These are phyloP conservation scores for Fabriciana adippe DNA, from an alignment of 2,888 invertebrate genomes.

Conservation along the genomic window DNA sequence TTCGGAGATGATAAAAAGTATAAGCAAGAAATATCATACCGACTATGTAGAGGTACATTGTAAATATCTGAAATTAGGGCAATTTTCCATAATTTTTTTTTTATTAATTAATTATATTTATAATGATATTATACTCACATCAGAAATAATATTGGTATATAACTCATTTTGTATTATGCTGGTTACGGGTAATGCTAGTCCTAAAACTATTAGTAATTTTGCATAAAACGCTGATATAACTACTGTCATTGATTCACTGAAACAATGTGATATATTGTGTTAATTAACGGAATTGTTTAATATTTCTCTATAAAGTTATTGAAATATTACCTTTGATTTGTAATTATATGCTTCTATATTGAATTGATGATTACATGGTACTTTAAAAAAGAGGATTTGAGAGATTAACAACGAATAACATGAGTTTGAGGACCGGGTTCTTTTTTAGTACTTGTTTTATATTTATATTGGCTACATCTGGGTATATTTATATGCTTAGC, in stretches of 20 bases:
- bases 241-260: slow-evolving; percentile 83
- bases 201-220: slow-evolving; percentile 84
- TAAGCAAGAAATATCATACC: slow-evolving; percentile 87
- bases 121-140: slow-evolving; percentile 58
- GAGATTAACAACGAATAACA: background rate
- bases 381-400: background rate
- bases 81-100: background rate
- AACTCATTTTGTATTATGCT: slow-evolving; percentile 83
- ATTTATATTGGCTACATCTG: too few relatives aligned
- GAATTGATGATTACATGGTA: too few relatives aligned
- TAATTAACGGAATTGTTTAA: slow-evolving; percentile 46
- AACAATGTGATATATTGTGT: slow-evolving; percentile 58
- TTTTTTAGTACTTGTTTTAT: too few relatives aligned
- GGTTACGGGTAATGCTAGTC: slow-evolving; percentile 84
- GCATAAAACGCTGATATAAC: slow-evolving; percentile 85
- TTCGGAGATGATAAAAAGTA: slow-evolving; percentile 84
- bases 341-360: too few relatives aligned
- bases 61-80: slow-evolving; percentile 82
- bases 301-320: background rate
- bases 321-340: too few relatives aligned
- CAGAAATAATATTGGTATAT: slow-evolving; percentile 70
- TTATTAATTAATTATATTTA: too few relatives aligned
- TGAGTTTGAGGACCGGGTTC: too few relatives aligned
- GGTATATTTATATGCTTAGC: too few relatives aligned
- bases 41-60: slow-evolving; percentile 87